phyloP scores from a whole-genome alignment of 2,113 vertebrate genomes.

The Mystacornis crossleyi region DNA sequence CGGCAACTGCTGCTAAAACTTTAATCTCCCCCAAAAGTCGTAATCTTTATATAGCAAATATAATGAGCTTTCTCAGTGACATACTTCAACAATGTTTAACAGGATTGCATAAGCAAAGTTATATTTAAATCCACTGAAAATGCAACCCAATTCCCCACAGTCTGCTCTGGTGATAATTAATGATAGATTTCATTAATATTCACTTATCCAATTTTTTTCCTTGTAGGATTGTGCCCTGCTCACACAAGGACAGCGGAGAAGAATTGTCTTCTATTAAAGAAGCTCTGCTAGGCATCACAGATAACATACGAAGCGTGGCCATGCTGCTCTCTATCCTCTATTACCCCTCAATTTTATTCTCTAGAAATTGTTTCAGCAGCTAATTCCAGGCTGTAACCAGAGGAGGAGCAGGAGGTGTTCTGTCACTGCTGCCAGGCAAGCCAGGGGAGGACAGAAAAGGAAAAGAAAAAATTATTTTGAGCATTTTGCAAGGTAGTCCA shows the following conservation, averaged over 20 bases:
- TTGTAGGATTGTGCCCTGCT: background rate
- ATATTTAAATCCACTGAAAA: slow-evolving; percentile 27
- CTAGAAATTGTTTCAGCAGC: background rate
- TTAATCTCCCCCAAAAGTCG: background rate
- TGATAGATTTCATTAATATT: slow-evolving; percentile 14
- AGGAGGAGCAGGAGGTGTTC: background rate
- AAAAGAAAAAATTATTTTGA: background rate
- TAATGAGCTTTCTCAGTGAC: slow-evolving; percentile 13
- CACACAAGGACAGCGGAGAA: background rate
- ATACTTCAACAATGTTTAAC: background rate
- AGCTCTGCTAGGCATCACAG: background rate
- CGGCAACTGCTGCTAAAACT: background rate
- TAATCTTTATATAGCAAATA: background rate
- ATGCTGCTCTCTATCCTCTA: background rate
- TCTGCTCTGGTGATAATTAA: background rate
- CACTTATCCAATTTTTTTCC: background rate
- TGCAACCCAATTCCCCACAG: background rate
- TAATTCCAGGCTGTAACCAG: background rate
- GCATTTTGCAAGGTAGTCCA: background rate
- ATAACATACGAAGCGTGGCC: fast-evolving
- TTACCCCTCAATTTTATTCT: background rate
- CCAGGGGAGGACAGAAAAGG: background rate
- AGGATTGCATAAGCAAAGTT: slow-evolving; percentile 17
- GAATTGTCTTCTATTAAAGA: background rate
- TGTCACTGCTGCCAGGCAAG: background rate